These are phyloP conservation scores for Thamnaconus septentrionalis DNA, from an alignment of 2,113 vertebrate species.

Conservation along the genomic window DNA sequence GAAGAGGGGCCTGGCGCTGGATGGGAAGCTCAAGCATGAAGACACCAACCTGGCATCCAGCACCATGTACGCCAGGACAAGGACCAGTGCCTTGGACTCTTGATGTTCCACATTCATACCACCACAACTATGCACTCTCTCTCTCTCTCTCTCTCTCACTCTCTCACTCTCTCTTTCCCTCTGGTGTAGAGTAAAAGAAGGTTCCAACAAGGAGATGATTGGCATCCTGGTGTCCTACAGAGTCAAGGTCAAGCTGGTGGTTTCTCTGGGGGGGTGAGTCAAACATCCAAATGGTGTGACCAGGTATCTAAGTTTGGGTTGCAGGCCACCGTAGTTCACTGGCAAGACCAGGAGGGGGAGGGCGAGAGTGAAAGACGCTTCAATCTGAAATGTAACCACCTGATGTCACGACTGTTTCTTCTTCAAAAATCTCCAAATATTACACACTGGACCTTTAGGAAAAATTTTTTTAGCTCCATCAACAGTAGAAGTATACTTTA, in stretches of 20 bases:
- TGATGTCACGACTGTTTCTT: too few relatives aligned
- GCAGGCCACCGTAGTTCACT: too few relatives aligned
- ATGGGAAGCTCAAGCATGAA: constrained; percentile 86
- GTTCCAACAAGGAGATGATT: constrained; percentile 80
- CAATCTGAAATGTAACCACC: too few relatives aligned
- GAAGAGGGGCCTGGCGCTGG: constrained; percentile 84
- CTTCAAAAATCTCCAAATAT: too few relatives aligned
- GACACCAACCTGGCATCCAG: constrained; percentile 89
- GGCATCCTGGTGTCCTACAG: constrained; percentile 84
- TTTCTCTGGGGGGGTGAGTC: constrained; percentile 78
- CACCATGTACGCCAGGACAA: constrained; percentile 76
- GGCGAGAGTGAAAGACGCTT: too few relatives aligned
- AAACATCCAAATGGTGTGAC: neutral
- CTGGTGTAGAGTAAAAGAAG: constrained; percentile 78
- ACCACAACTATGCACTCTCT: too few relatives aligned
- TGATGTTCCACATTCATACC: neutral
- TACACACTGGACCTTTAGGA: too few relatives aligned
- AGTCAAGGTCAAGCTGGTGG: constrained; percentile 83
- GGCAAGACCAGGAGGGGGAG: too few relatives aligned
- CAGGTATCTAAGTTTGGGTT: too few relatives aligned
- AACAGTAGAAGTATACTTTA: too few relatives aligned
- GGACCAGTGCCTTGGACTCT: neutral
- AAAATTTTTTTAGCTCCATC: too few relatives aligned
- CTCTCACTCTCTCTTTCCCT: neutral
- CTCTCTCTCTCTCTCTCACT: too few relatives aligned